Evolutionary conservation across 2,888 invertebrate genomes (phyloP), one percentile per base, ranked within the genome.

Genomic region (Halictus ligatus): DNA sequence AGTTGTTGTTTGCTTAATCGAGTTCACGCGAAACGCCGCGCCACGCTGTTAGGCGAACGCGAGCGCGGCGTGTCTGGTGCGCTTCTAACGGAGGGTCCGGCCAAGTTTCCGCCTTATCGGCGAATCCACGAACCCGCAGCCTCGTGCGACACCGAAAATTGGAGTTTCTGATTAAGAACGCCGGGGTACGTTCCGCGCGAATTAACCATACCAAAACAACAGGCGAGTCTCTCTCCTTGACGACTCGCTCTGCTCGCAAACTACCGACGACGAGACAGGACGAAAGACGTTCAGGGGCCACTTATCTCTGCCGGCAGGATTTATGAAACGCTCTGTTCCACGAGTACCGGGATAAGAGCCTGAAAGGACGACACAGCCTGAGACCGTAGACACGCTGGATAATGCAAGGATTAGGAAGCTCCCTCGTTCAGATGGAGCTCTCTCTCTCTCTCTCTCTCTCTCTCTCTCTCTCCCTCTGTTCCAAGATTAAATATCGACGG

Each of bases 251-350:
- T 58, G 3, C n/a, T n/a, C 78, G 71, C 85, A 75, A 82, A 85
- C 54, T 29, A 76, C 54, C 64, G 48, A 43, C 72, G 58, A 73
- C 73, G 75, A 81, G 78, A 73, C 80, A 80, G 60, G 72, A 76
- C 87, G 83, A 75, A 84, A 86, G 87, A 84, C 88, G 88, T 91
- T 91, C 88, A 76, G 67, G 46, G 50, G 58, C 87, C 88, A 90
- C 91, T 91, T 90, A 90, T 90, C 91, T 90, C 89, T 83, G 69
- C 48, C 72, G 58, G 80, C 76, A 82, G 83, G 85, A 91, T 90
- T 90, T 89, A 91, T 90, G 88, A 91, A 91, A 89, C 86, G 88
- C 81, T 77, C 87, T 80, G 85, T 75, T 82, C 75, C 89, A 43
- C 72, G 76, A 80, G 72, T 25, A 80, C 79, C 60, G 48, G 84